Evolutionary conservation across 1,140 invertebrate genomes (phyloP), one percentile per base, ranked within the genome.

Genomic region (Lasioglossum albipes): DNA sequence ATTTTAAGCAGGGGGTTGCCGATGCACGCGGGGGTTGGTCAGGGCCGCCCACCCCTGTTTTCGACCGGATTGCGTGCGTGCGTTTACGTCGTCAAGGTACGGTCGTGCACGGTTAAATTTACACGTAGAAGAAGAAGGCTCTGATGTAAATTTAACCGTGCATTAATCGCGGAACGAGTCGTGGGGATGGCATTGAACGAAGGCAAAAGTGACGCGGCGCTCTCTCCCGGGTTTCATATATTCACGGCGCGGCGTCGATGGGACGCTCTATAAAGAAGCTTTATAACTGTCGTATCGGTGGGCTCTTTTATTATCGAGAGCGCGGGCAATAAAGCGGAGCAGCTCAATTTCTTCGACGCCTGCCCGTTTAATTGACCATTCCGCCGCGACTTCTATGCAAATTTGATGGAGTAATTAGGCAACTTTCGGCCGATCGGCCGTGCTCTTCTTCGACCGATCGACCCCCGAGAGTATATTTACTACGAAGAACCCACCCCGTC

Each of bases 1-100:
- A 89, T 90, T 91, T 89, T 86, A 88, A 91, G 72, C 83, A 84
- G 79, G 84, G 81, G 62, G 49, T 36, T 36, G 36, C 36, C 67
- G 68, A 75, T 66, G 75, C 66, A 68, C 45, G 57, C 45, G 42
- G 76, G 62, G 52, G 73, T 59, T 71, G 70, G 20, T 75, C 57
- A 64, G 13, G 22, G 31, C 42, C n/a, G 20, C 42, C 54, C 16
- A 31, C 41, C 59, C 45, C 45, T 10, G 45, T 49, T 12, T 36
- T 45, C 45, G 10, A 31, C 57, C 70, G 62, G 13, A 31, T 62
- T 45, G 41, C 49, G 49, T 41, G 64, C 42, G 36, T 81, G 59
- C 73, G 57, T 78, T 78, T 78, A 18, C 65, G 54, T 52, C 66
- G 70, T 64, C 18, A 78, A 78, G 69, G 16, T 64, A 41, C 31